These are phyloP conservation scores for Zootoca vivipara DNA, from an alignment of 2,113 vertebrate species.

Conservation along the genomic window DNA sequence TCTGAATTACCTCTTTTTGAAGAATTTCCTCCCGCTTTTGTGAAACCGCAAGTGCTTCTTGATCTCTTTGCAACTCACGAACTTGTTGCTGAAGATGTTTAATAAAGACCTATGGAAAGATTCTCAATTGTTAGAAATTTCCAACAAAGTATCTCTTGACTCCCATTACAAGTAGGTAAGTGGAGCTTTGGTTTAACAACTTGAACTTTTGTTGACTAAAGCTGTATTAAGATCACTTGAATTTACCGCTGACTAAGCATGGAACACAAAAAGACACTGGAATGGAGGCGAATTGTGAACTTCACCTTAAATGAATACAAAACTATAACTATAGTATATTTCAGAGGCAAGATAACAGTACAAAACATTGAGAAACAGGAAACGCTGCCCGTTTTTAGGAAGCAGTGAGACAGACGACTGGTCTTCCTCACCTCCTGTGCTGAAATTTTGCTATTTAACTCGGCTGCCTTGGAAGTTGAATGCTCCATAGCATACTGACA, in stretches of 20 bases:
- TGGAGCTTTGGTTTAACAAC: neutral
- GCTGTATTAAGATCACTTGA: neutral
- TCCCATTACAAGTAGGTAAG: neutral
- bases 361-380: neutral
- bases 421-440: slow-evolving; percentile 83
- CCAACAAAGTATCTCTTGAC: neutral
- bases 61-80: slow-evolving; percentile 77
- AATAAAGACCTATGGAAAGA: slow-evolving; percentile 79
- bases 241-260: neutral
- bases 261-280: too few relatives aligned
- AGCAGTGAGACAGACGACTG: neutral
- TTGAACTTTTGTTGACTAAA: neutral
- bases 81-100: slow-evolving; percentile 88
- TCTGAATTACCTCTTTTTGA: slow-evolving; percentile 81
- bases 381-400: neutral
- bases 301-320: neutral
- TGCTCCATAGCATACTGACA: slow-evolving; percentile 84
- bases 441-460: slow-evolving; percentile 82
- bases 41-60: slow-evolving; percentile 82
- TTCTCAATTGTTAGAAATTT: slow-evolving; percentile 17
- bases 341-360: neutral
- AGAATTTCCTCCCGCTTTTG: slow-evolving; percentile 85
- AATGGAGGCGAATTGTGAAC: too few relatives aligned
- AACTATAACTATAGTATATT: neutral
- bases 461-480: slow-evolving; percentile 86